These are phyloP conservation scores for Ploceus nigricollis DNA, from an alignment of 2,113 vertebrate species.

Conservation along the genomic window DNA sequence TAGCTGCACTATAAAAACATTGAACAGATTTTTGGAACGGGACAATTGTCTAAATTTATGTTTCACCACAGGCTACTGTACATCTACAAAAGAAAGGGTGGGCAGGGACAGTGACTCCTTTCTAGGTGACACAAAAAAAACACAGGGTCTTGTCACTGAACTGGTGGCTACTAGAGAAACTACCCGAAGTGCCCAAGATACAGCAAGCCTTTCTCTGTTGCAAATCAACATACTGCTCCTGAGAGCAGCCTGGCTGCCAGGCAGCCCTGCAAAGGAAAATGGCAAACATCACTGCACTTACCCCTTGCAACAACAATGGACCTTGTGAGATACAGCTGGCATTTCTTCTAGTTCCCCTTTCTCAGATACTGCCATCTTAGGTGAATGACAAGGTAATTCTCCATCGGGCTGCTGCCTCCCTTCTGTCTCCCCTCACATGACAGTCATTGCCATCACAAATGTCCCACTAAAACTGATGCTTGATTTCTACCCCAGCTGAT, in stretches of 20 bases:
- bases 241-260: neutral
- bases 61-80: neutral
- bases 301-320: neutral
- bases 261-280: neutral
- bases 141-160: neutral
- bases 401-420: neutral
- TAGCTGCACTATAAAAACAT: neutral
- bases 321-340: neutral
- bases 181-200: neutral
- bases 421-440: neutral
- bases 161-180: neutral
- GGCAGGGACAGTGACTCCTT: neutral
- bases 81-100: neutral
- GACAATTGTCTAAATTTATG: neutral
- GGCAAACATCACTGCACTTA: neutral
- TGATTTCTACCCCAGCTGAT: neutral
- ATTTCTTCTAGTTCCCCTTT: neutral
- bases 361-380: neutral
- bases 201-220: neutral
- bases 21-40: neutral
- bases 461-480: neutral
- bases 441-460: fast-evolving
- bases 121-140: neutral
- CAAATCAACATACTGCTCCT: neutral
- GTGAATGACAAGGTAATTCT: neutral